Percentiles rank a stretch among this genome's conserved stretches.
These are phyloP conservation scores for Beroe ovata DNA, from an alignment of 37 sponge, comb jelly and placozoan genomes.

Conservation along the genomic window DNA sequence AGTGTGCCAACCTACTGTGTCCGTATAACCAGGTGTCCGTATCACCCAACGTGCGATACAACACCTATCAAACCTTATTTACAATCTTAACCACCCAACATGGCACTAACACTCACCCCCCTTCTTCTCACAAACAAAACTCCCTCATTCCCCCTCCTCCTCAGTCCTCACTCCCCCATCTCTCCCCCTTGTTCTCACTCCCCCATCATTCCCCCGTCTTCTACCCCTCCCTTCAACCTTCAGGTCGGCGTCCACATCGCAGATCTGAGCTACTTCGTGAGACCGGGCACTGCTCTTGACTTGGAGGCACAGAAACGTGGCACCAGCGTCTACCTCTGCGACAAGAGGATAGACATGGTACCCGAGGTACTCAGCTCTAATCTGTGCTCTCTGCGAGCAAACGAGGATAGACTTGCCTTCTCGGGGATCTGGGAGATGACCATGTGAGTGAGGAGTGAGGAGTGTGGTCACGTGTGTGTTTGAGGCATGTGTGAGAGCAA, in stretches of 20 bases:
- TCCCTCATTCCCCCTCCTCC: neutral
- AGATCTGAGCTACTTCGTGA: constrained; percentile 93
- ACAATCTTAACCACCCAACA: too few species aligned
- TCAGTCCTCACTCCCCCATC: too few species aligned
- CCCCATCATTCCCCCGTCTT: neutral
- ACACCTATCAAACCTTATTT: too few species aligned
- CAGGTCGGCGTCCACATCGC: constrained; percentile 98
- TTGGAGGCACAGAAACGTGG: constrained; percentile 90
- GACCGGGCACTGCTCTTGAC: constrained; percentile 88
- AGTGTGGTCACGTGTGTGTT: neutral
- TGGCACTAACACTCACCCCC: neutral
- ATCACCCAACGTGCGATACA: too few species aligned
- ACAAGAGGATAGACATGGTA: constrained; percentile 97
- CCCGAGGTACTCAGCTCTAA: constrained; percentile 95
- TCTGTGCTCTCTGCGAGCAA: constrained; percentile 88
- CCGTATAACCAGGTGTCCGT: too few species aligned
- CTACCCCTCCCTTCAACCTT: neutral
- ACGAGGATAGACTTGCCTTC: constrained; percentile 92
- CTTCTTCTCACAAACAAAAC: neutral
- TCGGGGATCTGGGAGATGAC: constrained; percentile 90
- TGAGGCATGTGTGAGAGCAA: too few species aligned
- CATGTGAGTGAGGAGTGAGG: too few species aligned
- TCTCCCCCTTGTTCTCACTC: too few species aligned
- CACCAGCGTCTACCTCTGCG: constrained; percentile 93
- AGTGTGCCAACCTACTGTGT: too few species aligned